Evolutionary conservation across 2,888 invertebrate genomes (phyloP).

Genomic region (Drosophila macrospina): DNA sequence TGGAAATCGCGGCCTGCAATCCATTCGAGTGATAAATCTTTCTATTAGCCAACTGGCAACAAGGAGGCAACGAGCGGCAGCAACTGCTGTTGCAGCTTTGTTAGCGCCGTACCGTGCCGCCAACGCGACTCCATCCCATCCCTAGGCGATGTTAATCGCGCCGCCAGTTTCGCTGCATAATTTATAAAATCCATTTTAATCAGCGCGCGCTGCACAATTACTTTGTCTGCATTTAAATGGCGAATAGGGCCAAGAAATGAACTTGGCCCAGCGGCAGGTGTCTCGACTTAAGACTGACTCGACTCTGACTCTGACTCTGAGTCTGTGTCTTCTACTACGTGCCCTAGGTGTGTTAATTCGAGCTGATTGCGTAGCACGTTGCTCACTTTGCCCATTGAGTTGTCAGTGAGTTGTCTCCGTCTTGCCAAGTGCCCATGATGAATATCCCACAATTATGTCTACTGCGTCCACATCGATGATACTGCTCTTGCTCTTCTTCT

Average conservation of each 20-base stretch:
- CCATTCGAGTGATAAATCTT: conserved; percentile 79
- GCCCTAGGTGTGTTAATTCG: conserved; percentile 76
- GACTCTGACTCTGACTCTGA: background rate
- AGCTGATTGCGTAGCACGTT: conserved; percentile 59
- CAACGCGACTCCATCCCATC: conserved; percentile 58
- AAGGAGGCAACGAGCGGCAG: background rate
- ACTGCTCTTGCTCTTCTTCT: conserved; percentile 19
- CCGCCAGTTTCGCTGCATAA: conserved; percentile 68
- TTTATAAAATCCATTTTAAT: conserved; percentile 82
- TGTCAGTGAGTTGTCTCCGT: conserved; percentile 71
- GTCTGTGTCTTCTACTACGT: conserved; percentile 61
- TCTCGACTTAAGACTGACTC: conserved; percentile 20
- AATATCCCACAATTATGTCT: conserved; percentile 77
- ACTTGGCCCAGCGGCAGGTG: conserved; percentile 78
- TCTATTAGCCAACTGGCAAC: conserved; percentile 75
- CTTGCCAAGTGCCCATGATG: conserved; percentile 70
- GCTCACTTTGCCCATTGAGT: conserved; percentile 77
- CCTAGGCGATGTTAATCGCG: conserved; percentile 76
- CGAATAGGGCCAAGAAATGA: conserved; percentile 61
- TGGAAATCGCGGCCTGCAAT: conserved; percentile 56
- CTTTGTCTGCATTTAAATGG: conserved; percentile 84
- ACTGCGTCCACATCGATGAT: conserved; percentile 52
- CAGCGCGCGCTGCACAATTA: conserved; percentile 79
- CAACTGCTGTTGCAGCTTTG: conserved; percentile 24
- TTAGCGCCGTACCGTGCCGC: conserved; percentile 16